Evolutionary conservation across 2,113 vertebrate genomes (phyloP).

Genomic region (Cercopithecus mona): DNA sequence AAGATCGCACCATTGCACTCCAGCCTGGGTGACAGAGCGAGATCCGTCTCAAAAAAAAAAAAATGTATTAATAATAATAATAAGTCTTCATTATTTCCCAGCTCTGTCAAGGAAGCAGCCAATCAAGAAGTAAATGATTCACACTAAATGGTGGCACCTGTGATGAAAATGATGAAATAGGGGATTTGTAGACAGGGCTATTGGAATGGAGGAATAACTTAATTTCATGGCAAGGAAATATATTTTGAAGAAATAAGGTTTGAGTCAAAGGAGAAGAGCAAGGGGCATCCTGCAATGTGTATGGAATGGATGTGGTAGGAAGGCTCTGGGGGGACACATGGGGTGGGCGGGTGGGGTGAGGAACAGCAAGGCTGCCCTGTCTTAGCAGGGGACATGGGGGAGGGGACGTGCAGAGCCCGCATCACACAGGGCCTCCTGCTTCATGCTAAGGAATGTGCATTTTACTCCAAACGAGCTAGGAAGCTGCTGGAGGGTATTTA

Average conservation of each 20-base stretch:
- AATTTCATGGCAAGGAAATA: not conserved
- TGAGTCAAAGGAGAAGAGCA: not conserved
- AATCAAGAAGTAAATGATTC: not conserved
- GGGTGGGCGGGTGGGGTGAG: not conserved
- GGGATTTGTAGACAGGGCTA: not conserved
- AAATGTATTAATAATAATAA: too few species aligned
- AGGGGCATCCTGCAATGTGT: rapidly evolving
- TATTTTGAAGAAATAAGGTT: not conserved
- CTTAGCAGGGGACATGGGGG: too few species aligned
- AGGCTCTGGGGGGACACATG: not conserved
- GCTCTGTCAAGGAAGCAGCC: not conserved
- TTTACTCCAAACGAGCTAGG: not conserved
- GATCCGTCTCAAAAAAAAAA: too few species aligned
- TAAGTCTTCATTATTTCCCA: not conserved
- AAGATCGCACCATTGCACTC: too few species aligned
- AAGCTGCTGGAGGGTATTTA: not conserved
- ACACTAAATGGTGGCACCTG: not conserved
- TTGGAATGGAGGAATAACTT: not conserved
- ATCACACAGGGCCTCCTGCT: not conserved
- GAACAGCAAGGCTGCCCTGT: too few species aligned
- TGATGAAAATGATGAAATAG: not conserved
- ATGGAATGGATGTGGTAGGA: rapidly evolving
- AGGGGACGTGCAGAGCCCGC: rapidly evolving
- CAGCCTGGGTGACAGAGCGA: too few species aligned
- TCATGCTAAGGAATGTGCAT: not conserved